A percentile compares a stretch with the other conserved stretches of the same genome.
These are phyloP conservation scores for Neodontobutis hainanensis DNA, from an alignment of 2,113 vertebrate species.

Conservation along the genomic window DNA sequence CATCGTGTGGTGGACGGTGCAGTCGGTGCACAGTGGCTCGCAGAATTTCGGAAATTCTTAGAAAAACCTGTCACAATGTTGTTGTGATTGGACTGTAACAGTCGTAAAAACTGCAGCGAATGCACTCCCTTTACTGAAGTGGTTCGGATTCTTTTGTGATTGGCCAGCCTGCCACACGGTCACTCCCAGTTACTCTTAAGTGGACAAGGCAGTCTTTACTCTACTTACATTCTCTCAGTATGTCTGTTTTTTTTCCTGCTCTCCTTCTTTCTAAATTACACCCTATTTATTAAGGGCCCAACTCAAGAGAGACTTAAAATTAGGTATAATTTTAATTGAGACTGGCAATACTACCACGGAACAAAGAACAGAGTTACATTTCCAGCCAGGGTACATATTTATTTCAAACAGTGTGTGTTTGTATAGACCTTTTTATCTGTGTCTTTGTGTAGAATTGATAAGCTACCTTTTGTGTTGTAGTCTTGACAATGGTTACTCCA, in stretches of 20 bases:
- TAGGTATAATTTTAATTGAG: conserved; percentile 40
- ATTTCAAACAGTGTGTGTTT: conserved; percentile 28
- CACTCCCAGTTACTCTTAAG: conserved; percentile 59
- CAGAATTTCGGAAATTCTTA: conserved; percentile 91
- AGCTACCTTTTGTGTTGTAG: not conserved
- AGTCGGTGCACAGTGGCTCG: conserved; percentile 94
- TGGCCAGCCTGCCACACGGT: conserved; percentile 53
- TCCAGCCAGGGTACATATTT: conserved; percentile 28
- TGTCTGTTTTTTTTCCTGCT: conserved; percentile 19
- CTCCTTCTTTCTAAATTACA: conserved; percentile 22
- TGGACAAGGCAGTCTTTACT: conserved; percentile 59
- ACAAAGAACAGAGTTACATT: conserved; percentile 63
- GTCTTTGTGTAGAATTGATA: conserved; percentile 28
- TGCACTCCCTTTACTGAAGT: conserved; percentile 24
- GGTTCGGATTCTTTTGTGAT: conserved; percentile 47
- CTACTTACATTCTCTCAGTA: conserved; percentile 43
- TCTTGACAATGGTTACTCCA: no score
- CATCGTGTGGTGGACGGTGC: conserved; percentile 94
- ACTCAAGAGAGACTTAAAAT: conserved; percentile 42
- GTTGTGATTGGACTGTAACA: conserved; percentile 78
- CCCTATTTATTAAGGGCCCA: conserved; percentile 69
- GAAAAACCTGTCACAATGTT: conserved; percentile 93
- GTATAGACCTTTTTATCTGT: conserved; percentile 3
- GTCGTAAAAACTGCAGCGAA: conserved; percentile 22
- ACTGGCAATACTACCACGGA: conserved; percentile 23